These are phyloP conservation scores for Dendrocincla tyrannina DNA, from an alignment of 2,797 vertebrate genomes.

Conservation along the genomic window DNA sequence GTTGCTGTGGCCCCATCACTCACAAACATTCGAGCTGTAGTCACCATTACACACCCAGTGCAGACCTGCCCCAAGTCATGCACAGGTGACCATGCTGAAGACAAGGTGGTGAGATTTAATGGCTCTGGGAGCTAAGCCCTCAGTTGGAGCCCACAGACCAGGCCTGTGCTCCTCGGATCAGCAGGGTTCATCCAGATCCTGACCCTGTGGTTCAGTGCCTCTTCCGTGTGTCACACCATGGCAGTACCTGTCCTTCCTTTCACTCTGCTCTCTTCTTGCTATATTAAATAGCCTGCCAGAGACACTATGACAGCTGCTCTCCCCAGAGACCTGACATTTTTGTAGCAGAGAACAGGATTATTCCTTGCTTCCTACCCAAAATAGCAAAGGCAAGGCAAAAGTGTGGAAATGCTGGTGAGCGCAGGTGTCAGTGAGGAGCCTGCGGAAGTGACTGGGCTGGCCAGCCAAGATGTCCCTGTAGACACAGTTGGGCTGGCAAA, in stretches of 20 bases:
- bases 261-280: background rate
- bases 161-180: background rate
- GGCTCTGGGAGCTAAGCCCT: background rate
- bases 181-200: background rate
- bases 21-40: accelerated
- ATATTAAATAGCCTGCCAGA: background rate
- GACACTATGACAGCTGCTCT: background rate
- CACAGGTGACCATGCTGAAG: accelerated
- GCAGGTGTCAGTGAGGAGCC: background rate
- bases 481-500: background rate
- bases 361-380: background rate
- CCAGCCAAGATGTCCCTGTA: background rate
- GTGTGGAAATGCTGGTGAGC: background rate
- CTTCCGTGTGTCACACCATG: background rate
- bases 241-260: background rate
- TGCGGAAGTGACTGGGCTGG: background rate
- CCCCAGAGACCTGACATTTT: background rate
- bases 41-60: background rate
- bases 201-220: background rate
- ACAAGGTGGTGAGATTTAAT: background rate
- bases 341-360: background rate
- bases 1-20: background rate
- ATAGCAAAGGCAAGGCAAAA: background rate
- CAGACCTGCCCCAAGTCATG: background rate
- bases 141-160: background rate